A percentile compares a stretch with the other conserved stretches of the same genome.
These are phyloP conservation scores for Lamproptera curius DNA, from an alignment of 2,888 invertebrate genomes.

Conservation along the genomic window DNA sequence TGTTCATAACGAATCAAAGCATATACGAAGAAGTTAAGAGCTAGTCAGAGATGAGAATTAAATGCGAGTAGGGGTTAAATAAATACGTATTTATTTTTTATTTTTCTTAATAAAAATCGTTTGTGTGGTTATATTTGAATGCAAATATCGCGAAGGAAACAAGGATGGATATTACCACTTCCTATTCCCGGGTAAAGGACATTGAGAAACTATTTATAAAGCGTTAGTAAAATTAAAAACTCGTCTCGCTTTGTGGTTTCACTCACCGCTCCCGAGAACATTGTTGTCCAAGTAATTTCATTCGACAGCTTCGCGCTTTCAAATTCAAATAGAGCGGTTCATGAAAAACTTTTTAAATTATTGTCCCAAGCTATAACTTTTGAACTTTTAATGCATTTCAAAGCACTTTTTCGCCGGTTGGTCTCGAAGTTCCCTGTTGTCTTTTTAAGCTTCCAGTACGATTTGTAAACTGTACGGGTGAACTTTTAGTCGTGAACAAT, in stretches of 20 bases:
- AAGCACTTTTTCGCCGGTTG: neutral
- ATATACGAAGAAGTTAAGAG: too few relatives aligned
- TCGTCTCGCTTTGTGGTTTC: neutral
- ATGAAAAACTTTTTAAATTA: conserved; percentile 8
- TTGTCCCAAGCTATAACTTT: neutral
- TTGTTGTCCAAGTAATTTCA: conserved; percentile 31
- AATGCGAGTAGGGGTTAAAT: too few relatives aligned
- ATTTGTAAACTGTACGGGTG: too few relatives aligned
- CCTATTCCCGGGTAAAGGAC: neutral
- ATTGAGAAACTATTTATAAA: conserved; percentile 1
- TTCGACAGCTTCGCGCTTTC: conserved; percentile 11
- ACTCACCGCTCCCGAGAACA: conserved; percentile 14
- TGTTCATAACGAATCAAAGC: too few relatives aligned
- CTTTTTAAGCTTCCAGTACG: too few relatives aligned
- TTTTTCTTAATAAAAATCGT: too few relatives aligned
- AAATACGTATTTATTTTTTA: too few relatives aligned
- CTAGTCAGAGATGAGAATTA: too few relatives aligned
- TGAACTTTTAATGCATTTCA: conserved; percentile 6
- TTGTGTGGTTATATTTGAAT: too few relatives aligned
- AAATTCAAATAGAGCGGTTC: conserved; percentile 6
- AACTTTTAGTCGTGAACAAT: too few relatives aligned
- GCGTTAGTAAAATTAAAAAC: conserved; percentile 1
- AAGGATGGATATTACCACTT: too few relatives aligned
- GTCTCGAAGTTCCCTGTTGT: neutral
- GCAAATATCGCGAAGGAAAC: too few relatives aligned